Percentiles rank a stretch among this genome's conserved stretches.
phyloP scores from a whole-genome alignment of 2,888 invertebrate species.

The Drosophila flavopinicola region DNA sequence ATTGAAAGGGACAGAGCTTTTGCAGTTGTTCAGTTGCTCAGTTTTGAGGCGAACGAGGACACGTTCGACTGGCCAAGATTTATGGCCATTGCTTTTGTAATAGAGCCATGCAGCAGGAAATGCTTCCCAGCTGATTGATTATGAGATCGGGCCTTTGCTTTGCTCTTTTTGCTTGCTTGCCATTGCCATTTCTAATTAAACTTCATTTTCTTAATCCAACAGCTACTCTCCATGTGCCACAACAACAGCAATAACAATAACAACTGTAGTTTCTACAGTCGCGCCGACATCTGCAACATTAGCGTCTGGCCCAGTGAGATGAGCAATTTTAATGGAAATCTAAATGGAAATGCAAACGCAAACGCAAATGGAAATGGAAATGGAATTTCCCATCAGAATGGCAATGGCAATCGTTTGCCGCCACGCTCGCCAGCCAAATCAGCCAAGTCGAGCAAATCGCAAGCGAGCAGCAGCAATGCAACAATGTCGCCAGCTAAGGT shows the following conservation, averaged over 20 bases:
- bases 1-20: constrained; percentile 62
- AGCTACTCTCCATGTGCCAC: constrained; percentile 45
- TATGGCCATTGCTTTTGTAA: constrained; percentile 43
- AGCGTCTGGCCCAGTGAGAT: constrained; percentile 66
- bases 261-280: constrained; percentile 67
- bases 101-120: constrained; percentile 50
- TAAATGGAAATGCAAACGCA: too few species aligned
- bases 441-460: constrained; percentile 68
- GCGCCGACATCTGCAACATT: constrained; percentile 80
- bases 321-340: constrained; percentile 31
- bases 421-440: constrained; percentile 81
- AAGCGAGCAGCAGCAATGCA: constrained; percentile 76
- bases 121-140: constrained; percentile 51
- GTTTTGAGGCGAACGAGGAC: constrained; percentile 39
- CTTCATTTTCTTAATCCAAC: constrained; percentile 16
- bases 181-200: constrained; percentile 49
- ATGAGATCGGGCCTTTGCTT: constrained; percentile 30
- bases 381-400: constrained; percentile 11
- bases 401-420: constrained; percentile 71
- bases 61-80: constrained; percentile 55
- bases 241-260: constrained; percentile 29
- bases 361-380: constrained; percentile 10
- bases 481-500: constrained; percentile 77
- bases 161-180: constrained; percentile 7
- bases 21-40: too few species aligned